phyloP scores from a whole-genome alignment of 1,140 invertebrate genomes.

The Heliconius eleuchia region DNA sequence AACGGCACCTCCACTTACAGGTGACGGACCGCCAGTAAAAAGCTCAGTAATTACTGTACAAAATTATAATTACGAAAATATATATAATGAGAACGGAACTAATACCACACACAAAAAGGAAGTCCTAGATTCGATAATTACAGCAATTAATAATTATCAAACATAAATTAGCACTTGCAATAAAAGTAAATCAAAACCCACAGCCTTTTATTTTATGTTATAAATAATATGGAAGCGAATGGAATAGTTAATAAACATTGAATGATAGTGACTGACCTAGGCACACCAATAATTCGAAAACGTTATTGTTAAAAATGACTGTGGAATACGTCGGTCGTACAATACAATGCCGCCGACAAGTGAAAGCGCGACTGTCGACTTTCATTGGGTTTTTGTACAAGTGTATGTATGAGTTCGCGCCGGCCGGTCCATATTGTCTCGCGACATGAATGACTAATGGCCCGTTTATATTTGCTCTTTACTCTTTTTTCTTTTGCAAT shows the following conservation, averaged over 20 bases:
- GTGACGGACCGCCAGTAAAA: background rate
- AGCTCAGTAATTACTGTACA: conserved; percentile 1
- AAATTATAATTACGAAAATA: conserved; percentile 2
- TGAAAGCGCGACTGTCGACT: conserved; percentile 79
- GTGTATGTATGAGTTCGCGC: conserved; percentile 64
- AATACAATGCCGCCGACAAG: conserved; percentile 71
- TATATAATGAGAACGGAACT: background rate
- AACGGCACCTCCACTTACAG: background rate
- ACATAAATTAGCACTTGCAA: conserved; percentile 20
- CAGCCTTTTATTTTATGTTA: conserved; percentile 28
- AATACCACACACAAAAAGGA: conserved; percentile 15
- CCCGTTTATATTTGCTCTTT: conserved; percentile 23
- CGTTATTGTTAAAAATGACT: conserved; percentile 58
- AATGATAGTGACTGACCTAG: conserved; percentile 36
- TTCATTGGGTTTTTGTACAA: conserved; percentile 78
- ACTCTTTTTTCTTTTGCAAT: background rate
- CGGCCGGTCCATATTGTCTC: conserved; percentile 72
- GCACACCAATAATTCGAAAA: conserved; percentile 51
- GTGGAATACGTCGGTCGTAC: conserved; percentile 45
- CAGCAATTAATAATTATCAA: conserved; percentile 30
- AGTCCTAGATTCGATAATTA: conserved; percentile 34
- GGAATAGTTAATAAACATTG: conserved; percentile 48
- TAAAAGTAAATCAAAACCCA: conserved; percentile 25
- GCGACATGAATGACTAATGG: conserved; percentile 59
- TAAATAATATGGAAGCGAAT: conserved; percentile 37